Base-by-base conservation (phyloP, 2,888 invertebrate genomes). In the Zygaena filipendulae region DNA sequence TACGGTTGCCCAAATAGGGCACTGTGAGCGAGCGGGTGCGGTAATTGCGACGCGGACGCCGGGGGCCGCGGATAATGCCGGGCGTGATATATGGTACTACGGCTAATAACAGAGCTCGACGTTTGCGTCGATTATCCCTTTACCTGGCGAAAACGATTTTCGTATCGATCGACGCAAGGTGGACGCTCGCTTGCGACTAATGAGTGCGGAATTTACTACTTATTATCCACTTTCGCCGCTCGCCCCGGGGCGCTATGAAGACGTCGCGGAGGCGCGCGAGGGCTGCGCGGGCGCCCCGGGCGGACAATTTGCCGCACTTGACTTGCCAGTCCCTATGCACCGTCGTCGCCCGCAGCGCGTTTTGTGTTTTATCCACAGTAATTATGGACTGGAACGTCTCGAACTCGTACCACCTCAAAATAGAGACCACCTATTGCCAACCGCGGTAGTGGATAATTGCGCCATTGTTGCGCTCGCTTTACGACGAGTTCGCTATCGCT, bases 81-180 rank as follows among this genome's bases (percentile, higher is more conserved):
- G 58, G 56, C 68, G 75, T 77, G 77, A 75, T 79, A 74, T 79
- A 79, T 77, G 74, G 68, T 69, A 67, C 71, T 63, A 61, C 62
- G 58, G 60, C 69, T 79, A 75, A 77, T 77, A 75, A 72, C 72
- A 72, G 64, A 63, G 62, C 54, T 52, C 44, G 59, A 52, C 50
- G 52, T 53, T 58, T 48, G 60, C 59, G 55, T 53, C 70, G 74
- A 74, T 79, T 75, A 75, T 75, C 70, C 71, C 67, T 71, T 72
- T 71, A 64, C 68, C 52, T 47, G 53, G 57, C 58, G 58, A 67
- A 69, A 69, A 69, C 69, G 72, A 66, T 74, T 70, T n/a, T 67
- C 60, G 67, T 64, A 71, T 71, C 72, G 72, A 72, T 67, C 59
- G 63, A 40, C 47, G 60, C 70, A n/a, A n/a, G n/a, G n/a, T n/a